Evolutionary conservation across 2,113 vertebrate genomes (phyloP), one percentile per base, ranked within the genome.

Genomic region (Oncorhynchus masou): DNA sequence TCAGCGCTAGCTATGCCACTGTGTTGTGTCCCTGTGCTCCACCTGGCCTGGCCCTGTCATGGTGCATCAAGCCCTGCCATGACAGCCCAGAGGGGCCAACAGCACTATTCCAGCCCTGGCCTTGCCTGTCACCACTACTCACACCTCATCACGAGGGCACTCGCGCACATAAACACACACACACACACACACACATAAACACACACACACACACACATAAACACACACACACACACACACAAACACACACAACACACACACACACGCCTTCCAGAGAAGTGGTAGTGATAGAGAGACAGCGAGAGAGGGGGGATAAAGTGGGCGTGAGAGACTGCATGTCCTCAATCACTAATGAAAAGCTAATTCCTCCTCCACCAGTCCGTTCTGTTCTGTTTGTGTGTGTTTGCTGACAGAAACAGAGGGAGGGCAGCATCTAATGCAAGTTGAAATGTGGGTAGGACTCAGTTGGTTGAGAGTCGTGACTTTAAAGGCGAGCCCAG

Each of bases 11-110:
- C 29, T 48, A 45, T 48, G n/a, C 34, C 68, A 24, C 15, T 31
- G 9, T 22, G 68, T n/a, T 51, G 8, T 12, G 39, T 60, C 75
- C 73, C 71, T 72, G 64, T 24, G 22, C 15, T 62, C 78, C 73
- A 79, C 77, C 83, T 78, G 77, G 83, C 83, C 75, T 68, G 69
- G 70, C 45, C 71, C 83, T 86, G 87, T 85, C 86, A 84, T 34
- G 60, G 73, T 70, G 73, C 77, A 83, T 88, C 80, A 87, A 75
- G 70, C 57, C 57, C 5, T 6, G 16, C 67, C 67, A 71, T 79
- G 77, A 86, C 1, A 4, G 66, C 79, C 75, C 70, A 77, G 69
- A 66, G 75, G 79, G 78, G 75, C 70, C 77, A 54, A 65, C 73
- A 77, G 73, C 4, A 4, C 51, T 59, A 39, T 20, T 16, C 31